Base-by-base conservation (phyloP, 2,888 invertebrate genomes). In the Andrena trimmerana region DNA sequence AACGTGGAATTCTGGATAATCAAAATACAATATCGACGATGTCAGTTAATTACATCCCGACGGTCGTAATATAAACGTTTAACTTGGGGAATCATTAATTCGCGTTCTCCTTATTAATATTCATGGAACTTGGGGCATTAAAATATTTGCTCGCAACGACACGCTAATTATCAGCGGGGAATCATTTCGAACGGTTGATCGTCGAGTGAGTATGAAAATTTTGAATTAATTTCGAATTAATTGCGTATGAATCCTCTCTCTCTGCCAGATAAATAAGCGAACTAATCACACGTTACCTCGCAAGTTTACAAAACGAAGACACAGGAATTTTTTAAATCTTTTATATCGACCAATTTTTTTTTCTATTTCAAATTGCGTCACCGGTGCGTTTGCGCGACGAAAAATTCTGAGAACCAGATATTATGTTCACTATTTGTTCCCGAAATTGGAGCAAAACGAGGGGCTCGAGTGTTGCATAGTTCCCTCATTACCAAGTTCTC, bases 91-190 rank as follows among this genome's bases (percentile, higher is more conserved):
- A 69, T 27, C 78, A 69, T 57, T 57, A 78, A 79, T 78, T 65
- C 20, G 27, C 13, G 79, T 78, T 59, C 50, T 69, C 63, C 79
- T 79, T 78, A 65, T 79, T 57, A 79, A 78, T 79, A 79, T 79
- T 79, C 78, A 79, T 78, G 57, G 6, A 69, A 57, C 27, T 57
- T n/a, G 20, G 29, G 36, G 42, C 29, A 59, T 29, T 59, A 63
- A 78, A 62, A 69, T 69, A 65, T 79, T 79, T 67, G 36, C n/a
- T 36, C 54, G 42, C n/a, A n/a, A 42, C 36, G 62, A 16, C 42
- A 24, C 31, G 48, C 5, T 78, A 57, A 78, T 78, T 63, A 57
- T 42, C 68, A 29, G 8, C 29, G 42, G 63, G 36, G 29, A 29
- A 69, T 65, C 27, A 48, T 69, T 57, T 20, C 33, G 36, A 48